A percentile compares a stretch with the other conserved stretches of the same genome.
Evolutionary conservation across 1,140 invertebrate species (phyloP).

Genomic region (Saxidomus purpurata): DNA sequence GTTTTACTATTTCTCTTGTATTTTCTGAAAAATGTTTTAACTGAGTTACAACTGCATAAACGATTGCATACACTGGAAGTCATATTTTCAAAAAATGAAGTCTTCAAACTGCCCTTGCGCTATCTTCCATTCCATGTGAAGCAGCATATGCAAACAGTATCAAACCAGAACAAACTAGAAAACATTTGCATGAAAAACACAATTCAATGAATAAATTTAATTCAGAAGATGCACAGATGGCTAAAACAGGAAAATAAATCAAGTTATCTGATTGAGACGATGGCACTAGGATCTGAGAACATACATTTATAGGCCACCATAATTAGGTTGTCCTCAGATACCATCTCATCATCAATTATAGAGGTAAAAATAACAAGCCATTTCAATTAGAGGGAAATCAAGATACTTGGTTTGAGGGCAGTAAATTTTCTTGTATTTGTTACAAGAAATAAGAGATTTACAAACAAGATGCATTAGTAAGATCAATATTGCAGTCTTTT

Average conservation of each 20-base stretch:
- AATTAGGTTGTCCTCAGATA: neutral
- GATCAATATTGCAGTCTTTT: conserved; percentile 22
- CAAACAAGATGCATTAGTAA: neutral
- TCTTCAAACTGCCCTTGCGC: too few species aligned
- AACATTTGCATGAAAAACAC: neutral
- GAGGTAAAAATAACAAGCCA: neutral
- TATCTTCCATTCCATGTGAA: too few species aligned
- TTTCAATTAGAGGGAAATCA: neutral
- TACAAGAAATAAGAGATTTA: neutral
- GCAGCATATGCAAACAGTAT: too few species aligned
- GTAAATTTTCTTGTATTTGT: neutral
- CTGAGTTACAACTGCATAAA: too few species aligned
- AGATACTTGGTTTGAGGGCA: neutral
- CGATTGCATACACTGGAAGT: too few species aligned
- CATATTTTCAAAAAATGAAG: too few species aligned
- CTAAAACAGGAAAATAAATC: neutral
- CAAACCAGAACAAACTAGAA: too few species aligned
- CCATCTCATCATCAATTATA: neutral
- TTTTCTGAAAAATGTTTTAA: too few species aligned
- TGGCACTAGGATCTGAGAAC: neutral
- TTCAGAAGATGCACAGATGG: neutral
- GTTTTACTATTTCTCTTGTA: too few species aligned
- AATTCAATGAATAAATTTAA: conserved; percentile 10
- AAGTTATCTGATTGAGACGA: neutral
- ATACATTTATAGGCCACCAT: neutral